Evolutionary conservation across 2,888 invertebrate species (phyloP).

Genomic region (Caradrina kadenii): DNA sequence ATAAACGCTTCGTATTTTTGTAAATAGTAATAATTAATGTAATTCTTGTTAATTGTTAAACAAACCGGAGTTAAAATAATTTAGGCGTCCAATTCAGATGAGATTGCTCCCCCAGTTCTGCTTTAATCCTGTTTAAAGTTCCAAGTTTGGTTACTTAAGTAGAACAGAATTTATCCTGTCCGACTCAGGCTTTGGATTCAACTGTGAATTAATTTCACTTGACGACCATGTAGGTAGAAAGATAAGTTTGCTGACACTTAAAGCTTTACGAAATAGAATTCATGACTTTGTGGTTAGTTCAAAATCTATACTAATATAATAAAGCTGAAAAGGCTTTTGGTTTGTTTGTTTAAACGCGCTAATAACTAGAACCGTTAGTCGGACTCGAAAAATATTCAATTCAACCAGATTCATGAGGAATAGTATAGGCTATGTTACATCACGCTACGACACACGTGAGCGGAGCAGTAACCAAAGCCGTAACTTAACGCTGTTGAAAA

Average conservation of each 20-base stretch:
- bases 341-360: too few species aligned
- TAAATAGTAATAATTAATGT: constrained; percentile 25
- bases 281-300: constrained; percentile 34
- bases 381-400: too few species aligned
- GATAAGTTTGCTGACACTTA: neutral
- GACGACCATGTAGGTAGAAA: neutral
- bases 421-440: too few species aligned
- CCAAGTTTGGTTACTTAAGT: constrained; percentile 46
- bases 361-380: too few species aligned
- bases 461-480: too few species aligned
- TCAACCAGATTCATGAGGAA: too few species aligned
- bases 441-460: too few species aligned
- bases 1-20: constrained; percentile 15
- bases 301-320: constrained; percentile 9
- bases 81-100: constrained; percentile 46
- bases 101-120: constrained; percentile 40
- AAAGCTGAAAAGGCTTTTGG: too few species aligned
- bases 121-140: constrained; percentile 51
- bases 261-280: constrained; percentile 22
- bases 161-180: constrained; percentile 42
- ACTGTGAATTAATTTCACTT: constrained; percentile 28
- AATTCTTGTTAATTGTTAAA: constrained; percentile 38
- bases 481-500: too few species aligned
- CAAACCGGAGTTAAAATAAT: constrained; percentile 39
- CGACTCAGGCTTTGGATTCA: constrained; percentile 20